Evolutionary conservation across 1,140 invertebrate genomes (phyloP), one percentile per base, ranked within the genome.

Genomic region (Heliconius hewitsoni): DNA sequence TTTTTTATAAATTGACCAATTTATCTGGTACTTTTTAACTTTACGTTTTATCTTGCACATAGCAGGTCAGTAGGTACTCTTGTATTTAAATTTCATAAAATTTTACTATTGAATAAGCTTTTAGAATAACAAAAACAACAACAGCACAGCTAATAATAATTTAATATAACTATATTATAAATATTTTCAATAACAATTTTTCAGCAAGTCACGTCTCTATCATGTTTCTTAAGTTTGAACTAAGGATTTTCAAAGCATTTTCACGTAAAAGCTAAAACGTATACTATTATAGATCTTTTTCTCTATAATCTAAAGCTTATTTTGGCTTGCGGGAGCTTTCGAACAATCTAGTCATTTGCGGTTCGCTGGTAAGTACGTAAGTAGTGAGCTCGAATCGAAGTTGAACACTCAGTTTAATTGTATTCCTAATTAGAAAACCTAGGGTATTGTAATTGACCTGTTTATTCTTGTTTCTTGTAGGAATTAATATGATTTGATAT

Each of bases 381-480:
- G 78, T 80, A 80, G 78, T 55, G 74, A 80, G 78, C 74, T 80
- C 23, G 78, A 80, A 80, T 80, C 78, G 78, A 80, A 80, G 78
- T 76, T 80, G 74, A 80, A 77, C 78, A 72, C 52, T 80, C 74
- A 80, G 71, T 80, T 80, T 80, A 80, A 80, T 80, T 80, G 79
- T 80, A 80, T 77, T 80, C 79, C 79, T 80, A 80, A 80, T 80
- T 80, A 80, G 74, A 80, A 76, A 80, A 80, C 74, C 79, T 80
- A 77, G 79, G 79, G 79, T 80, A 37, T 30, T 55, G 79, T 80
- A 80, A 80, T 76, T 76, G 79, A 80, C 70, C 79, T 73, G 79
- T 80, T 77, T 80, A 73, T 73, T 55, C 75, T 80, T 72, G 46
- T 50, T 73, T 71, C 75, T 80, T 72, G 46, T 50, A 73, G 60